Evolutionary conservation across 2,888 invertebrate genomes (phyloP).

Genomic region (Dexiosoma caninum): DNA sequence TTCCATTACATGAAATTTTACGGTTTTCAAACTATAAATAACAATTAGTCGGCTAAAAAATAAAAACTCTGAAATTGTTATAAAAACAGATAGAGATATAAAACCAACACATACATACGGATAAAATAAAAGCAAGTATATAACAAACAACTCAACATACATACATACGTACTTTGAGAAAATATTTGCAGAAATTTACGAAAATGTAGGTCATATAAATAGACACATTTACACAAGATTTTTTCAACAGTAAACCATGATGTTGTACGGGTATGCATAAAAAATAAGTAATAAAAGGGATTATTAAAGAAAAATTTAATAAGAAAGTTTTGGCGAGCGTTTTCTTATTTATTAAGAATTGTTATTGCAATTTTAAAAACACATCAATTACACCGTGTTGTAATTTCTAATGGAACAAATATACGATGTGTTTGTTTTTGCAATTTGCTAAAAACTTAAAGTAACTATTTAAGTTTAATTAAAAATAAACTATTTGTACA

Average conservation of each 20-base stretch:
- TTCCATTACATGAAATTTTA: slow-evolving; percentile 53
- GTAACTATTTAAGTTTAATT: not conserved
- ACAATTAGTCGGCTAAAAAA: slow-evolving; percentile 44
- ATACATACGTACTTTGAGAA: not conserved
- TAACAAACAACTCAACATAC: not conserved
- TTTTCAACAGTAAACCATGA: slow-evolving; percentile 5
- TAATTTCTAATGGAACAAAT: not conserved
- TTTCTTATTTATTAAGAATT: not conserved
- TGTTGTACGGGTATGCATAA: not conserved
- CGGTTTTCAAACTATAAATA: slow-evolving; percentile 54
- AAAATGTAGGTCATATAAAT: slow-evolving; percentile 46
- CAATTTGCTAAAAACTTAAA: not conserved
- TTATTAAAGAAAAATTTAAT: not conserved
- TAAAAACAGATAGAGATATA: slow-evolving; percentile 28
- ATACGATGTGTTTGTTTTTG: not conserved
- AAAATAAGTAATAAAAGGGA: not conserved
- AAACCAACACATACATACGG: not conserved
- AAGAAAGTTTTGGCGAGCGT: too few species aligned
- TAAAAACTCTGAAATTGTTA: slow-evolving; percentile 21
- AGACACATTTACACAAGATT: slow-evolving; percentile 3
- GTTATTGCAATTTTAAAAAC: not conserved
- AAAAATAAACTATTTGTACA: not conserved
- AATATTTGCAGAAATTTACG: slow-evolving; percentile 42
- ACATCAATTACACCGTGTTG: not conserved
- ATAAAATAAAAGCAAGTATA: slow-evolving; percentile 16